Percentiles rank a stretch among this genome's conserved stretches.
These are phyloP conservation scores for Trogon surrucura DNA, from an alignment of 2,113 vertebrate species.

Conservation along the genomic window DNA sequence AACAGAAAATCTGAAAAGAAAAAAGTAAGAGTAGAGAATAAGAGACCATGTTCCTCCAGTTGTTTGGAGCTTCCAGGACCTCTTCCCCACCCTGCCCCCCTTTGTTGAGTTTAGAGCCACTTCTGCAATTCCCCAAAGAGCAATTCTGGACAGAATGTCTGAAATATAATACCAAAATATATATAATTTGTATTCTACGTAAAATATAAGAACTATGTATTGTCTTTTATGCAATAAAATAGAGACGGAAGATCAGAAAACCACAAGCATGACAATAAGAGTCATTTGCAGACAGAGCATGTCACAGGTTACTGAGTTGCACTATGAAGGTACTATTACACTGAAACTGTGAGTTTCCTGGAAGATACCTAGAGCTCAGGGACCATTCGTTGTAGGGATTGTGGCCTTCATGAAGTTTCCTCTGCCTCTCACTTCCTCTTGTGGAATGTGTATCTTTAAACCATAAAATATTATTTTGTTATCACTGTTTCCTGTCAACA, in stretches of 20 bases:
- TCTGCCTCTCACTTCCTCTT: background rate
- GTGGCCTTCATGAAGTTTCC: background rate
- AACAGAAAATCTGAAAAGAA: background rate
- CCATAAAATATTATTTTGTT: background rate
- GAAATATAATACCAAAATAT: background rate
- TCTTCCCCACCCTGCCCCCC: accelerated
- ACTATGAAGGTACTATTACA: background rate
- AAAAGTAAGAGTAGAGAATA: background rate
- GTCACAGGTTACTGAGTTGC: background rate
- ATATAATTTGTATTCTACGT: background rate
- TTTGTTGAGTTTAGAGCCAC: background rate
- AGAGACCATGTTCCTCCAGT: background rate
- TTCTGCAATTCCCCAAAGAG: background rate
- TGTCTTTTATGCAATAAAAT: background rate
- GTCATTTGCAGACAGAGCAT: background rate
- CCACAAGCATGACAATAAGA: background rate
- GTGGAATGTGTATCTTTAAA: background rate
- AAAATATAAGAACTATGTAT: background rate
- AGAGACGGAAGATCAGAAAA: background rate
- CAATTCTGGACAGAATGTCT: background rate
- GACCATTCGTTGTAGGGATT: background rate
- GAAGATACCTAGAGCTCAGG: background rate
- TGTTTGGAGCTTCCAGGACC: background rate
- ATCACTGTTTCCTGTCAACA: background rate
- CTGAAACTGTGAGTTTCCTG: background rate